phyloP scores from a whole-genome alignment of 2,113 vertebrate genomes.

The Ctenodactylus gundi region DNA sequence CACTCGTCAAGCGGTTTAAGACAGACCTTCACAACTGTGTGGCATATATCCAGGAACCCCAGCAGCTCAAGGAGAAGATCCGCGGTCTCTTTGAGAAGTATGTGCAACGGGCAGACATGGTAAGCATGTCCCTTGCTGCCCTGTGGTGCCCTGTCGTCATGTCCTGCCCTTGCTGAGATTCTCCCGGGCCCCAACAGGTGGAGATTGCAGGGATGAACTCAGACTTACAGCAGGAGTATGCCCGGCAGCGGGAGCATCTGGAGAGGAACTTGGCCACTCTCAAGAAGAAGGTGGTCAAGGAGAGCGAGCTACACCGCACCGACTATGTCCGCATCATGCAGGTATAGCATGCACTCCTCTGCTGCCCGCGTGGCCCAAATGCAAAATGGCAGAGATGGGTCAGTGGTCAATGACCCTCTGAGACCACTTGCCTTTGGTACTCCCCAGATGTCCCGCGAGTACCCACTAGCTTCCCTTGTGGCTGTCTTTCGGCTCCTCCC shows the following conservation, averaged over 20 bases:
- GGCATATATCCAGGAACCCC: conserved; percentile 90
- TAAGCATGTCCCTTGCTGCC: conserved; percentile 78
- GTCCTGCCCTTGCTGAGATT: background rate
- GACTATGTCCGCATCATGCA: conserved; percentile 89
- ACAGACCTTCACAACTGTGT: conserved; percentile 90
- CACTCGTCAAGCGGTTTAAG: conserved; percentile 87
- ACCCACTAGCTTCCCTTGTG: background rate
- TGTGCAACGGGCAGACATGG: conserved; percentile 85
- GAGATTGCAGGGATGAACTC: conserved; percentile 84
- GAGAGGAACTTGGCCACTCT: conserved; percentile 89
- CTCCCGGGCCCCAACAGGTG: conserved; percentile 79
- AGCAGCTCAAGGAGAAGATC: conserved; percentile 88
- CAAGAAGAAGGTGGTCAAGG: conserved; percentile 86
- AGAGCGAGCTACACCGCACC: conserved; percentile 85
- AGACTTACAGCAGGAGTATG: conserved; percentile 85
- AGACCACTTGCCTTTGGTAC: background rate
- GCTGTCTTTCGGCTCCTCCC: background rate
- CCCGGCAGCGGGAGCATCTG: conserved; percentile 87
- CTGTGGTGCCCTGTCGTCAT: rapidly evolving
- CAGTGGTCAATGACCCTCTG: background rate
- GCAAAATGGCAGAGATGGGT: rapidly evolving
- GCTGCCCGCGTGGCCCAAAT: rapidly evolving
- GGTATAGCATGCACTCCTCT: conserved; percentile 73
- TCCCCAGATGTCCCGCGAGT: too few relatives aligned
- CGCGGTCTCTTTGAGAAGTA: conserved; percentile 86